Base-by-base conservation (phyloP, 2,888 invertebrate genomes). In the Ctena decussata region DNA sequence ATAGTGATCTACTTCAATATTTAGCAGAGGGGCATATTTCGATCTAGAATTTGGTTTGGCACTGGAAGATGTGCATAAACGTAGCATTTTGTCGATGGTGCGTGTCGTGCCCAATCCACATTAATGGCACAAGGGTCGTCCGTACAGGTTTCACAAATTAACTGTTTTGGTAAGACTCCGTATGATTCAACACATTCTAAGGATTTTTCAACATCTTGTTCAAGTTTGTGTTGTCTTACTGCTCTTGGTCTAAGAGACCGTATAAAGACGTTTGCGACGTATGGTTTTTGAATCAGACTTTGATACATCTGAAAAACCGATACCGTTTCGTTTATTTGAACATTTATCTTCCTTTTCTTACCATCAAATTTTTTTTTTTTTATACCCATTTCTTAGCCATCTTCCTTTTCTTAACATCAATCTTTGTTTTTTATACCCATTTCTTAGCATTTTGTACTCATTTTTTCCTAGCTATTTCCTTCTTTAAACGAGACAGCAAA, bases 1-100 rank as follows among this genome's bases (percentile, higher is more conserved):
- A 12, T 80, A 71, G 30, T 84, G 65, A 32, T 76, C 32, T 21
- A 74, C 18, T 11, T 81, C 80, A 53, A 81, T 77, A 12, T 78
- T 46, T 0, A 85, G 41, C 5, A 81, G 44, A 11, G 81, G 81
- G 2, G 8, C 21, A 15, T 8, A 53, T 53, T 53, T 53, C 21
- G 21, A 70, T 24, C 39, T 27, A 32, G 35, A 74, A 8, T 53
- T 8, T 53, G 8, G 5, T 15, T 8, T 15, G 8, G 53, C 21
- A 21, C 53, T 27, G 3, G 15, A 53, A 8, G 44, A 44, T 44
- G 44, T 44, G 44, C 44, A 44, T 44, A 78, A 53, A 18, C 1
- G n/a, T 35, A 37, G 27, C 24, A 80, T 73, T 46, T 80, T 74
- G 15, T 73, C 60, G 46, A 46, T 8, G 5, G 65, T 37, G 21